Base-by-base conservation (phyloP, 1,140 invertebrate genomes). In the Euura lappo region DNA sequence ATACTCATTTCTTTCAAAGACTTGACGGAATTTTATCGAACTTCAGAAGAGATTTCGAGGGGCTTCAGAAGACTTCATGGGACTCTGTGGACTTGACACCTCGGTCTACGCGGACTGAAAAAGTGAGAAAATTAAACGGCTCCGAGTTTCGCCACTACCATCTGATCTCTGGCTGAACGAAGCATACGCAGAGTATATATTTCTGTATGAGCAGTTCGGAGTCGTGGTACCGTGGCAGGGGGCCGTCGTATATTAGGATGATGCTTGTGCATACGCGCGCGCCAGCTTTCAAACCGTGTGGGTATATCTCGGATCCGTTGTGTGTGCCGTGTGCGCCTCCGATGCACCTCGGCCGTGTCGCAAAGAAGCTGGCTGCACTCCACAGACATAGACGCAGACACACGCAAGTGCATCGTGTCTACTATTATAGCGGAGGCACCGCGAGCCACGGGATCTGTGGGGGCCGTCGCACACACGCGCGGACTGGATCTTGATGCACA, bases 211-310 rank as follows among this genome's bases (percentile, higher is more conserved):
- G 51, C 4, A 60, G 51, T 60, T 8, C 10, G 51, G 51, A 60
- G 28, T 60, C 51, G 51, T 60, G 10, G 51, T 60, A n/a, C 51
- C 51, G 51, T 60, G 51, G 51, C 51, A 60, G 51, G 51, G 51
- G 51, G 51, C 51, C 51, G 51, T 60, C 51, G 51, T 60, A 60
- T 60, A 60, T 60, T 60, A 60, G 51, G 51, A 60, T 60, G 51
- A 60, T 60, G 51, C 51, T 60, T n/a, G 51, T n/a, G 51, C 13
- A 60, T 60, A 60, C 13, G 51, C 51, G 51, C 51, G 51, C 51
- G 51, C 51, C 51, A 8, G 51, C 0, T 60, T 28, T 28, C 1
- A n/a, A 60, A 60, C 3, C 4, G 51, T n/a, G 28, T 28, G 28
- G 28, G 28, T 28, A 28, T 28, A 28, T 28, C 28, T 28, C 28